Evolutionary conservation across 1,140 invertebrate genomes (phyloP), one percentile per base, ranked within the genome.

Genomic region (Yoshiicerus persimilis): DNA sequence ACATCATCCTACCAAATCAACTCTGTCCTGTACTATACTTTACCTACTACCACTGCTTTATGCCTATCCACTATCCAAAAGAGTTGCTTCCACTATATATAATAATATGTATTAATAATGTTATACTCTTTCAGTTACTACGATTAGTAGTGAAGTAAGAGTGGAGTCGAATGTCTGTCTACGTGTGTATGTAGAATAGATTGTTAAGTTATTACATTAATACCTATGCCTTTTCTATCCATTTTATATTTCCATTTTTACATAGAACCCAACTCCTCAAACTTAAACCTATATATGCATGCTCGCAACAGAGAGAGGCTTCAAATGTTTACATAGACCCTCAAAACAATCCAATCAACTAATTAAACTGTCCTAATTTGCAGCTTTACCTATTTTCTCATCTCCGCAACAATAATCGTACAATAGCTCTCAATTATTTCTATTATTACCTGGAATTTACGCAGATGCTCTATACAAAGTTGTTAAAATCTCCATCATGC

Each of bases 291-390:
- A 25, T 23, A 47, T 1, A 20, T 64, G 25, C 62, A 25, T 64
- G 62, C n/a, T n/a, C n/a, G n/a, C 62, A 25, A 64, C 62, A 64
- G n/a, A 5, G 25, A 27, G 10, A 64, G 62, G 62, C 4, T 25
- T 64, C 9, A 10, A 30, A 30, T 66, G 27, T 66, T 66, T 30
- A 66, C 64, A 13, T 10, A 30, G 6, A 20, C 16, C 47, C 2
- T n/a, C 6, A 70, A 70, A 56, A 56, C 47, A 56, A 32, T 30
- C 25, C 66, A 70, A 70, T 70, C 10, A 27, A 27, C 27, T 70
- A 30, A 70, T 70, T 70, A 70, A 70, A 70, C 66, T 70, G 66
- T 70, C 66, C 66, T 70, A 70, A 70, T 70, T 70, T 70, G 66
- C 66, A 70, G 66, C 9, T 70, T 70, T 70, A 70, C 66, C 30